Base-by-base conservation (phyloP, 2,888 invertebrate species). In the Orthosia gothica region DNA sequence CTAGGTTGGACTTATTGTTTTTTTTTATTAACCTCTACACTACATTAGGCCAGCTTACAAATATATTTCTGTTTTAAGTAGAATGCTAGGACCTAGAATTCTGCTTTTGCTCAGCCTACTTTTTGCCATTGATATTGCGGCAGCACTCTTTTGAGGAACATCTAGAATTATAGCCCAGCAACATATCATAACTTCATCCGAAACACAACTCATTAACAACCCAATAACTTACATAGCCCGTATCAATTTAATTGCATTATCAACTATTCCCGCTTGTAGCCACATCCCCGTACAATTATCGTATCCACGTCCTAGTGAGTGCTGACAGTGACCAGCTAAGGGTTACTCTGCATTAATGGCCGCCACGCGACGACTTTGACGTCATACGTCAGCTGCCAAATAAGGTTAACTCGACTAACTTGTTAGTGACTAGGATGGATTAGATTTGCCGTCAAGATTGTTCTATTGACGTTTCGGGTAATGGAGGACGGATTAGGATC, bases 271-370 rank as follows among this genome's bases (percentile, higher is more conserved):
- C n/a, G 64, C 47, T 23, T 74, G 70, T 83, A 62, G 70, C 52
- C 65, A 69, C 23, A 77, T 81, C 58, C 70, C 69, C 20, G 74
- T 74, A n/a, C 82, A 78, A 81, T 82, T 82, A 74, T 67, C 55
- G 54, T 58, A 65, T 54, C 67, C 40, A 40, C 40, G 40, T 3
- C 40, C 40, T 40, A 54, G 63, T 66, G 20, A 74, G 83, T 70
- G 82, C 82, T 79, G 82, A 79, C 83, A 79, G 70, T 82, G 65
- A 68, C 61, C 79, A 58, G 82, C 67, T 82, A 70, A 70, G 68
- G 74, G 70, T 74, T 74, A 79, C 82, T 68, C 61, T 23, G 59
- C 78, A 69, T 69, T 82, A 76, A 86, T 80, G 79, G 84, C 66
- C 49, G 59, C 62, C 65, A 71, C 32, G 66, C 65, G 57, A 74